Base-by-base conservation (phyloP, 2,113 vertebrate genomes). In the Apus apus region DNA sequence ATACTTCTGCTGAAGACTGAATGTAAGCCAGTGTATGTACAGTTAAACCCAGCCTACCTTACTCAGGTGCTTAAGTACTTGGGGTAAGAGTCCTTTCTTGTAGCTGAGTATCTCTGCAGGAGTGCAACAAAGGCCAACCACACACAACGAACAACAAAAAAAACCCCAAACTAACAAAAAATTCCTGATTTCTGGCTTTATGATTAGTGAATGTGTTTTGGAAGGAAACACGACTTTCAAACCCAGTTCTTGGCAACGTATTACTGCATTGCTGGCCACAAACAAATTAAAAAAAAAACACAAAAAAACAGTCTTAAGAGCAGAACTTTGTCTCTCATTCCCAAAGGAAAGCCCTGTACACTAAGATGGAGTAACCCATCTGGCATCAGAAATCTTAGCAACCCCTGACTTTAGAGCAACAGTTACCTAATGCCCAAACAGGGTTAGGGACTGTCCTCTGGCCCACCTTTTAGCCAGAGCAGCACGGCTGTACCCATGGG, bases 401-500 rank as follows among this genome's bases (percentile, higher is more conserved):
- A n/a, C 23, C 64, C 34, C 17, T 51, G 32, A 15, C 43, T n/a
- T 40, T 0, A 83, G 15, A 91, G 19, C 26, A 74, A 32, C 20
- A 46, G 64, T n/a, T 19, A 17, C 17, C 17, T 27, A 20, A 22
- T 1, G 8, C 36, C 22, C 16, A 53, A 16, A 45, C 2, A 1
- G 1, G 5, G 13, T 16, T 10, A 12, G 11, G 9, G 21, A 64
- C 29, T 8, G 17, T 46, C 21, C 25, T 45, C 22, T 27, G 26
- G 61, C 22, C 25, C 40, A 27, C 22, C 13, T 9, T 36, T 2
- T 1, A 54, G 18, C 19, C 67, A 23, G 38, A 34, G 72, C 48
- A 51, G 32, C 36, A n/a, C 1, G 1, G 54, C 21, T 13, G 11
- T 23, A 62, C 4, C 29, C 6, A 0, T 2, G 4, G 0, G 2